phyloP scores from a whole-genome alignment of 2,888 invertebrate species.

The Torymus aiolomorphi region DNA sequence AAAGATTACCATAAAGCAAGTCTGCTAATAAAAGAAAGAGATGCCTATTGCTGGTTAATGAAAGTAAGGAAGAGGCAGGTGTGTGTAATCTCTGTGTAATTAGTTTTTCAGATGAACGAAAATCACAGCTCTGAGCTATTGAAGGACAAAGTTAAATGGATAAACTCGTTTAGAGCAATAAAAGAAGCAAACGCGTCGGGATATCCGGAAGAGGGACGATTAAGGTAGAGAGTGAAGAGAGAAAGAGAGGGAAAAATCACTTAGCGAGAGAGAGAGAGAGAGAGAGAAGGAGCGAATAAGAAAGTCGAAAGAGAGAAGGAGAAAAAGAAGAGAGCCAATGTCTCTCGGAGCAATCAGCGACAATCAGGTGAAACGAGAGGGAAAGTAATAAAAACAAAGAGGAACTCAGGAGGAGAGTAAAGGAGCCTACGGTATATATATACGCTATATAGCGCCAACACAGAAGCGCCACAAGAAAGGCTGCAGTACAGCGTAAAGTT shows the following conservation, averaged over 20 bases:
- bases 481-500: slow-evolving; percentile 31
- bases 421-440: background rate
- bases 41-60: no score
- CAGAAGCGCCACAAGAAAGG: slow-evolving; percentile 4
- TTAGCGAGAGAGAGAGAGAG: slow-evolving; percentile 69
- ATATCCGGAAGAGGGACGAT: background rate
- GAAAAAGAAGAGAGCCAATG: slow-evolving; percentile 70
- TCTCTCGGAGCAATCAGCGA: slow-evolving; percentile 47
- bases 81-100: no score
- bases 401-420: background rate
- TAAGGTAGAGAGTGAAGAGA: background rate
- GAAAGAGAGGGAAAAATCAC: slow-evolving; percentile 16
- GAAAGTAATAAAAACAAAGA: slow-evolving; percentile 55
- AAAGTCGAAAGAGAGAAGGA: slow-evolving; percentile 66
- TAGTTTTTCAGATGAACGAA: no score
- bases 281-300: slow-evolving; percentile 68
- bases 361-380: slow-evolving; percentile 55
- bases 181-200: slow-evolving; percentile 8
- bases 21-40: no score
- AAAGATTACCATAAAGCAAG: no score
- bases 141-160: slow-evolving; percentile 1
- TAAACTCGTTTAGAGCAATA: slow-evolving; percentile 8
- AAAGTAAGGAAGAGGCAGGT: no score
- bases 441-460: background rate
- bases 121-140: background rate